Percentiles rank a stretch among this genome's conserved stretches.
Evolutionary conservation across 2,113 vertebrate genomes (phyloP).

Genomic region (Leucosticte australis): DNA sequence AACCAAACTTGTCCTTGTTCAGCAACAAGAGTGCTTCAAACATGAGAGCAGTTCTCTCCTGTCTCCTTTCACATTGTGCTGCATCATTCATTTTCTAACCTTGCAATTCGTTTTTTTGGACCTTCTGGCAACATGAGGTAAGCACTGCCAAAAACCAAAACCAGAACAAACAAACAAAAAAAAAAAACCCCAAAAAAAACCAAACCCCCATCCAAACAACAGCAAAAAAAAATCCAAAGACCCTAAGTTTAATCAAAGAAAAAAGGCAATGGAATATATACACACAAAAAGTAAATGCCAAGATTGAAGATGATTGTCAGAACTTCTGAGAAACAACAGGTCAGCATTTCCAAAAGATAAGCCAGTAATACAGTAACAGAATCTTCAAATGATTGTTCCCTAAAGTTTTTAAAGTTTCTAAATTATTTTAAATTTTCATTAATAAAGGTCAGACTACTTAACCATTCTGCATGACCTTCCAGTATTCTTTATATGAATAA

Average conservation of each 20-base stretch:
- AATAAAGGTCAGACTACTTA: background rate
- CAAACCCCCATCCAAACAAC: no score
- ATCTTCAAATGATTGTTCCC: background rate
- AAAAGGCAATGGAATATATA: background rate
- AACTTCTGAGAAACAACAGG: conserved; percentile 10
- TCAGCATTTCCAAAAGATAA: background rate
- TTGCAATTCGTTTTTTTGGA: background rate
- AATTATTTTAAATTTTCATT: background rate
- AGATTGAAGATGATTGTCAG: background rate
- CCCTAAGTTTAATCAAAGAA: background rate
- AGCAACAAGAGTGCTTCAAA: background rate
- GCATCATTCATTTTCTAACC: background rate
- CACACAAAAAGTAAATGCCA: background rate
- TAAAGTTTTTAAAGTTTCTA: background rate
- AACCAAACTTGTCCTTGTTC: background rate
- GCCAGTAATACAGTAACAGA: background rate
- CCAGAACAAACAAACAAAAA: background rate
- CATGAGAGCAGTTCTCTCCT: background rate
- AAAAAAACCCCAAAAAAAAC: background rate
- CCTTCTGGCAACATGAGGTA: background rate
- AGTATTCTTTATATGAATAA: background rate
- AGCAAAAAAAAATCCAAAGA: background rate
- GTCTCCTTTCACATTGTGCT: background rate
- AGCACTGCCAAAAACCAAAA: background rate
- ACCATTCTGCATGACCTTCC: background rate